Conservation (phyloP, 2,797 vertebrate genomes). For the Distichodus sexfasciatus region DNA sequence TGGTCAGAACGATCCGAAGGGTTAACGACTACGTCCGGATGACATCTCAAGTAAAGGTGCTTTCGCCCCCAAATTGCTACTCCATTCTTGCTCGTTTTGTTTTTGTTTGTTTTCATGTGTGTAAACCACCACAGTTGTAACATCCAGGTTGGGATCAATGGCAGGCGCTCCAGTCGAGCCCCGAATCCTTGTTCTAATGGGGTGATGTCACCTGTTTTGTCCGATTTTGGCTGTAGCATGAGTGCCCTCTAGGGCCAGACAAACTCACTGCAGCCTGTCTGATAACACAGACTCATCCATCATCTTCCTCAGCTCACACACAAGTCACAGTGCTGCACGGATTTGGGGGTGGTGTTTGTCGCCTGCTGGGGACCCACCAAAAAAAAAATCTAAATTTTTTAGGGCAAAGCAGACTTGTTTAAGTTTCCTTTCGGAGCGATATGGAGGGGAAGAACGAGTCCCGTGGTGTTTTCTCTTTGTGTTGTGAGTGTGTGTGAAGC, state of each 20-base stretch:
- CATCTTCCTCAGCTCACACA: conserved; percentile 35
- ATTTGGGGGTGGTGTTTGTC: neutral
- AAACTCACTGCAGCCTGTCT: conserved; percentile 38
- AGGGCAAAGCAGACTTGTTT: neutral
- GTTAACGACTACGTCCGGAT: too few relatives aligned
- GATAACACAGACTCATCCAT: conserved; percentile 45
- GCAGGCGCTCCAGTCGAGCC: conserved; percentile 45
- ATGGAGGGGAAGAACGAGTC: neutral
- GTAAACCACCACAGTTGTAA: conserved; percentile 9
- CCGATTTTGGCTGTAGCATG: conserved; percentile 15
- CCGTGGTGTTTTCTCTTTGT: neutral
- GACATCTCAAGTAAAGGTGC: too few relatives aligned
- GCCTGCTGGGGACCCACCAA: too few relatives aligned
- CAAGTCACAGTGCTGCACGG: neutral
- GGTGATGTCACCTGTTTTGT: conserved; percentile 55
- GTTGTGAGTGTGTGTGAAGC: neutral
- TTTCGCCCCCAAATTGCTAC: too few relatives aligned
- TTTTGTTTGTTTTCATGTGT: neutral
- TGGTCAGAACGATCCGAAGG: too few relatives aligned
- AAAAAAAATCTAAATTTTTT: neutral
- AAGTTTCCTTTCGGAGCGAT: neutral
- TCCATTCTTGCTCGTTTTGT: too few relatives aligned
- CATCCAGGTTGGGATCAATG: conserved; percentile 46
- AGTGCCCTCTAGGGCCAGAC: conserved; percentile 50
- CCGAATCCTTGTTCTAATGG: conserved; percentile 48